A percentile compares a stretch with the other conserved stretches of the same genome.
Evolutionary conservation across 2,113 vertebrate species (phyloP).

Genomic region (Collichthys lucidus): DNA sequence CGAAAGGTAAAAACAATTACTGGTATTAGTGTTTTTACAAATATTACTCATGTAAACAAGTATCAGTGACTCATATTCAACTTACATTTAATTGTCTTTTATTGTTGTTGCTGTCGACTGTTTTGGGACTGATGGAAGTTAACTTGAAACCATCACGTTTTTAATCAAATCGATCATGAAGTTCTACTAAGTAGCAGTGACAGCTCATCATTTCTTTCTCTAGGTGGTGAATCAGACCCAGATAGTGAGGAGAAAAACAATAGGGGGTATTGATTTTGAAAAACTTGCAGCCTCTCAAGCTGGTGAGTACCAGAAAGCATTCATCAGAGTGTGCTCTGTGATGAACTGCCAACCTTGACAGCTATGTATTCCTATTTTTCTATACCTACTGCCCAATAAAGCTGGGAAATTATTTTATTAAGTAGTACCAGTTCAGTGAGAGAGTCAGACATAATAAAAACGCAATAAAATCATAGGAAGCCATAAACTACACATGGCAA

Average conservation of each 20-base stretch:
- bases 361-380: not conserved
- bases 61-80: not conserved
- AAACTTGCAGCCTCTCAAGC: slow-evolving; percentile 43
- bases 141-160: not conserved
- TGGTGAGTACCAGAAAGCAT: slow-evolving; percentile 65
- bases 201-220: slow-evolving; percentile 28
- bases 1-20: slow-evolving; percentile 53
- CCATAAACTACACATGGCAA: not conserved
- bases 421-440: not conserved
- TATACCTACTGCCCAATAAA: not conserved
- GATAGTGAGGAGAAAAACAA: slow-evolving; percentile 72
- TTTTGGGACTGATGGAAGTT: not conserved
- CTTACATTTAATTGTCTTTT: not conserved
- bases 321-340: not conserved
- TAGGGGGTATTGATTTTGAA: slow-evolving; percentile 75
- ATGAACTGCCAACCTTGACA: not conserved
- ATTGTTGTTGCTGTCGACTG: not conserved
- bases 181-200: not conserved
- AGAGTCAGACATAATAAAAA: not conserved
- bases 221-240: slow-evolving; percentile 59
- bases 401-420: not conserved
- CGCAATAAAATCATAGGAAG: not conserved
- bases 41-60: not conserved
- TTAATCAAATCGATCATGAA: not conserved
- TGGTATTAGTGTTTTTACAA: not conserved